These are phyloP conservation scores for Nothura maculosa DNA, from an alignment of 2,797 vertebrate genomes.

Conservation along the genomic window DNA sequence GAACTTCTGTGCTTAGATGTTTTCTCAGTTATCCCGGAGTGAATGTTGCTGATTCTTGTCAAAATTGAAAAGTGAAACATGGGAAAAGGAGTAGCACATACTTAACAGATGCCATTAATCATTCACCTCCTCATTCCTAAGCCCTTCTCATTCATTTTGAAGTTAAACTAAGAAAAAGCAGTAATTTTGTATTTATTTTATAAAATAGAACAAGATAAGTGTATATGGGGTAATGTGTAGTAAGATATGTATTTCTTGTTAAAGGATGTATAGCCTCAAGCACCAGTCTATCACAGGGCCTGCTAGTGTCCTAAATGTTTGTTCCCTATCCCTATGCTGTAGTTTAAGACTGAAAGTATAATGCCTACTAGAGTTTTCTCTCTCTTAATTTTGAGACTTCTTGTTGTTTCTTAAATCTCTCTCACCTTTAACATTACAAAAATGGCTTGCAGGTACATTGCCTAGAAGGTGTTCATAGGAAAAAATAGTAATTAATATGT, in stretches of 20 bases:
- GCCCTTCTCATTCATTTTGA: background rate
- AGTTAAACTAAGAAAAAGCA: background rate
- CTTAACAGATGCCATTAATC: conserved; percentile 41
- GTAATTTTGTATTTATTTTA: background rate
- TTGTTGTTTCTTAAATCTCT: background rate
- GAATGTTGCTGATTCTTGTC: conserved; percentile 59
- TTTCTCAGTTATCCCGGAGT: conserved; percentile 69
- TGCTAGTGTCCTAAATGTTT: background rate
- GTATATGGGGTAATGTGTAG: background rate
- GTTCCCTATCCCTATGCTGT: background rate
- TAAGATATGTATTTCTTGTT: background rate
- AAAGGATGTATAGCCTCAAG: background rate
- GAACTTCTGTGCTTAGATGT: conserved; percentile 46
- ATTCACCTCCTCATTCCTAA: background rate
- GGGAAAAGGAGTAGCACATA: background rate
- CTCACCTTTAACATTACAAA: background rate
- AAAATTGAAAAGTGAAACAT: conserved; percentile 36
- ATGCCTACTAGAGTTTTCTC: background rate
- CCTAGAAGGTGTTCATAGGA: fast-evolving
- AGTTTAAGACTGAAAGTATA: background rate
- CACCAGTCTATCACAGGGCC: background rate
- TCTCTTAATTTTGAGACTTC: background rate
- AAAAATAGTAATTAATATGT: background rate
- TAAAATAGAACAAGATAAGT: background rate
- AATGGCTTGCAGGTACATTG: fast-evolving